These are phyloP conservation scores for Petrophora chlorosata DNA, from an alignment of 2,888 invertebrate genomes.

Conservation along the genomic window DNA sequence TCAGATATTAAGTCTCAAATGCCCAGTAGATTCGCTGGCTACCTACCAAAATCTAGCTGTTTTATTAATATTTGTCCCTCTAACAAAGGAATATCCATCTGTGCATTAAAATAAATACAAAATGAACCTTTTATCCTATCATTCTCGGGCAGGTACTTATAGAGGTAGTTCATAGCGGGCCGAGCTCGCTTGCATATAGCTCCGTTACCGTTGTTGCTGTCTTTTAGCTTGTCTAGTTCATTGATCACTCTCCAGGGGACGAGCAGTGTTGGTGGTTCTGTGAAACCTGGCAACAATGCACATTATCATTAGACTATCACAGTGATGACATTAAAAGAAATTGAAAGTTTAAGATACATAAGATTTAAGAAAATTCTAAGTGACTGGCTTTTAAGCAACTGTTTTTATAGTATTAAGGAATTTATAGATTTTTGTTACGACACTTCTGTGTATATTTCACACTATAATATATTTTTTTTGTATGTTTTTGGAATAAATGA, in stretches of 20 bases:
- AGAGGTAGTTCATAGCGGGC: conserved; percentile 81
- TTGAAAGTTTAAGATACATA: background rate
- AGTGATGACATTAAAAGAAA: no score
- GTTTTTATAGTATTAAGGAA: no score
- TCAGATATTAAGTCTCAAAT: no score
- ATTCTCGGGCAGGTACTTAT: conserved; percentile 75
- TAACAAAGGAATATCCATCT: no score
- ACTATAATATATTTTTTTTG: no score
- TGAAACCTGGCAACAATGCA: conserved; percentile 56
- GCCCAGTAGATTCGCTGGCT: no score
- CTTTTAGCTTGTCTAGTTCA: conserved; percentile 84
- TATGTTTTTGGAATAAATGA: no score
- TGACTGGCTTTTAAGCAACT: no score
- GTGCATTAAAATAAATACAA: no score
- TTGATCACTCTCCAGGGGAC: conserved; percentile 85
- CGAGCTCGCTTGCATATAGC: conserved; percentile 68
- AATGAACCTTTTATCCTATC: conserved; percentile 74
- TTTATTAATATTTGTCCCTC: background rate
- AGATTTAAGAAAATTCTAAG: background rate
- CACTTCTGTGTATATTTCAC: no score
- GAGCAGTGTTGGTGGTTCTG: conserved; percentile 69
- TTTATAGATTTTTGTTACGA: no score
- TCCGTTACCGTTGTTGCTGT: conserved; percentile 71
- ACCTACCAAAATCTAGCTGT: background rate
- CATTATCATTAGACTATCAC: background rate